Evolutionary conservation across 2,888 invertebrate genomes (phyloP).

Genomic region (Ectemnius continuus): DNA sequence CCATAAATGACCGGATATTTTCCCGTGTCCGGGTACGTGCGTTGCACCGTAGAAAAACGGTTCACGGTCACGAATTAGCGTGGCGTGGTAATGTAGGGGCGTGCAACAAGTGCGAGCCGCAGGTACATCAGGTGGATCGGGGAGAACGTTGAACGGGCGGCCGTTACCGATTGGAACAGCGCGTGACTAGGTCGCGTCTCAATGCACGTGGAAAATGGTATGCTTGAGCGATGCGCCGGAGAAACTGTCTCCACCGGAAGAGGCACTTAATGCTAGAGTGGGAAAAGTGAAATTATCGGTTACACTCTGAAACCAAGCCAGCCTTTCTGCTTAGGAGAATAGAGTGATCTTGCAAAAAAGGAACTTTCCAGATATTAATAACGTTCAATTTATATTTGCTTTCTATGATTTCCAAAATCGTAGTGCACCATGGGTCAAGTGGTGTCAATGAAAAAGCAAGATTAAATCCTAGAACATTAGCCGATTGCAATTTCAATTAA

Average conservation of each 20-base stretch:
- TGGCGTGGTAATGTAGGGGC: slow-evolving; percentile 56
- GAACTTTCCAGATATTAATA: too few species aligned
- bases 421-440: too few species aligned
- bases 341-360: too few species aligned
- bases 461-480: too few species aligned
- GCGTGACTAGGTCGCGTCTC: slow-evolving; percentile 54
- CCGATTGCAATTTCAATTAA: too few species aligned
- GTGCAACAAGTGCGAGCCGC: slow-evolving; percentile 67
- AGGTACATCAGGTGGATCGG: slow-evolving; percentile 66
- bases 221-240: not conserved
- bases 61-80: slow-evolving; percentile 62
- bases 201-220: slow-evolving; percentile 27
- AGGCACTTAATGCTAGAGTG: not conserved
- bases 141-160: slow-evolving; percentile 41
- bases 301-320: not conserved
- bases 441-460: too few species aligned
- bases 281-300: slow-evolving; percentile 5
- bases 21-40: slow-evolving; percentile 63
- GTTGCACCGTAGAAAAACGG: slow-evolving; percentile 55
- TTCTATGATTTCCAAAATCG: too few species aligned
- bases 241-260: too few species aligned
- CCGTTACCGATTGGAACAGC: slow-evolving; percentile 54
- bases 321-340: too few species aligned
- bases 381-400: too few species aligned
- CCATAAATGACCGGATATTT: slow-evolving; percentile 67